Conservation (phyloP, 2,888 invertebrate genomes). For the Cosmia trapezina region DNA sequence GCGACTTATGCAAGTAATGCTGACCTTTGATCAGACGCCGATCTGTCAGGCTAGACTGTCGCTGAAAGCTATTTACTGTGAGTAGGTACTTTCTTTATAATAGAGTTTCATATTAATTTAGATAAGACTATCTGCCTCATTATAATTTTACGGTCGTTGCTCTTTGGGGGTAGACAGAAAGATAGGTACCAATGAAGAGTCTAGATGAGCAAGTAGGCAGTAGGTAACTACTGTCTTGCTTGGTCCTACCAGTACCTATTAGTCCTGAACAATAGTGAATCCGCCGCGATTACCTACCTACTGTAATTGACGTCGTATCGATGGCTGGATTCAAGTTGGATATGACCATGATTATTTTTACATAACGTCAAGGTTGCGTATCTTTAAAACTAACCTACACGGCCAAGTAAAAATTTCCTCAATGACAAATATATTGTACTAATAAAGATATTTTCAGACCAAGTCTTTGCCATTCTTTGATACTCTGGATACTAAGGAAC, state of each 20-base stretch:
- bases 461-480: too few relatives aligned
- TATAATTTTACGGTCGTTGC: conserved; percentile 13
- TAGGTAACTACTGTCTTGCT: too few relatives aligned
- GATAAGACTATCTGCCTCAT: neutral
- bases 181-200: neutral
- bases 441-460: too few relatives aligned
- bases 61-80: conserved; percentile 27
- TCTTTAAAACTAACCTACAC: too few relatives aligned
- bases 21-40: conserved; percentile 50
- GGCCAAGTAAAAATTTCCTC: neutral
- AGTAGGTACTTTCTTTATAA: conserved; percentile 39
- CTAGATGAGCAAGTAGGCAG: neutral
- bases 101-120: neutral
- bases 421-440: too few relatives aligned
- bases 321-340: neutral
- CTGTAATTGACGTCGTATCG: neutral
- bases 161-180: conserved; percentile 4
- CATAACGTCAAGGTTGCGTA: neutral
- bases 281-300: too few relatives aligned
- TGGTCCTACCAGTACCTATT: too few relatives aligned
- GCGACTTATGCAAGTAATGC: conserved; percentile 36
- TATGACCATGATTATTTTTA: neutral
- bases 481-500: too few relatives aligned
- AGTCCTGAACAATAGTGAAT: neutral
- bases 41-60: conserved; percentile 36